These are phyloP conservation scores for Argyresthia albistria DNA, from an alignment of 2,888 invertebrate genomes.

Conservation along the genomic window DNA sequence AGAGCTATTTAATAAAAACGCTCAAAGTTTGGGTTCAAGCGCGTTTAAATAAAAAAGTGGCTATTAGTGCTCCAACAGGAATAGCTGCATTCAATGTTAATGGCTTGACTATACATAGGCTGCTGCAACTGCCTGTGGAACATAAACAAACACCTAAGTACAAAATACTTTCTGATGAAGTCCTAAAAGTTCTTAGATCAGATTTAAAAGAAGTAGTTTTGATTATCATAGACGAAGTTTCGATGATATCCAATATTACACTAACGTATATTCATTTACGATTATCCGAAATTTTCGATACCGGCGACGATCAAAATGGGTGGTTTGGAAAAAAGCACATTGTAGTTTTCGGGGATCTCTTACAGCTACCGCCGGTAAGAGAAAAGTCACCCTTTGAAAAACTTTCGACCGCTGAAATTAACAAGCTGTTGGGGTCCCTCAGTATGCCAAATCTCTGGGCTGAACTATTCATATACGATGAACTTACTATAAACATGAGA, in stretches of 20 bases:
- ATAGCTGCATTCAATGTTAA: constrained; percentile 31
- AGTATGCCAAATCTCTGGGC: constrained; percentile 17
- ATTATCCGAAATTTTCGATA: constrained; percentile 22
- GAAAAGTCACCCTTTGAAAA: constrained; percentile 20
- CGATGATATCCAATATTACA: constrained; percentile 16
- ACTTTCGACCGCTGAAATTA: constrained; percentile 14
- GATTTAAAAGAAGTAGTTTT: constrained; percentile 18
- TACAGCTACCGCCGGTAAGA: constrained; percentile 25
- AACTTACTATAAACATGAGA: constrained; percentile 13
- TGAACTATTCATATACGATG: constrained; percentile 17
- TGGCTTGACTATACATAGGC: constrained; percentile 24
- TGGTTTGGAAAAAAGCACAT: constrained; percentile 23
- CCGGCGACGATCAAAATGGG: constrained; percentile 17
- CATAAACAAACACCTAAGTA: constrained; percentile 23
- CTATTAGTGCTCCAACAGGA: constrained; percentile 23
- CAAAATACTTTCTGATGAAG: constrained; percentile 18
- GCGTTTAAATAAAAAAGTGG: constrained; percentile 18
- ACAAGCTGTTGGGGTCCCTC: constrained; percentile 17
- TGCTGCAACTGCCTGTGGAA: constrained; percentile 24
- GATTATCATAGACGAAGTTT: constrained; percentile 22
- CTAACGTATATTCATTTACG: constrained; percentile 15
- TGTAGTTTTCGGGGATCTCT: constrained; percentile 24
- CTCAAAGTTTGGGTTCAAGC: constrained; percentile 19
- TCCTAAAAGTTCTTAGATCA: constrained; percentile 14
- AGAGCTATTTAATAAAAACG: constrained; percentile 22